Percentiles rank a stretch among this genome's conserved stretches.
Conservation (phyloP, 2,888 invertebrate genomes). For the Nomada fabriciana region DNA sequence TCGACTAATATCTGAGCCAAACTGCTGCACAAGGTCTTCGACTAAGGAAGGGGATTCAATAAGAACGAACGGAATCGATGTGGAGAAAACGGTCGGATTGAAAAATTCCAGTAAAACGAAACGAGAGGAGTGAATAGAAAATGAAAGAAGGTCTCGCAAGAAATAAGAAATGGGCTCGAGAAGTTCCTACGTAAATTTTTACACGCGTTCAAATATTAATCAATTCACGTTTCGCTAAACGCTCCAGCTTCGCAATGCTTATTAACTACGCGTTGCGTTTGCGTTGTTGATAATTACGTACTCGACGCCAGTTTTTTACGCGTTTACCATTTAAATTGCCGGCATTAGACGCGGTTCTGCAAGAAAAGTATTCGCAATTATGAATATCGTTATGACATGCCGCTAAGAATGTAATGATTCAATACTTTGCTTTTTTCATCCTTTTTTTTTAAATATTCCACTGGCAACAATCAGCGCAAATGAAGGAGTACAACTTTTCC, state of each 20-base stretch:
- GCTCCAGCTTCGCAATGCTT: no score
- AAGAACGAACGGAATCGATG: constrained; percentile 5
- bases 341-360: not conserved
- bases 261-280: no score
- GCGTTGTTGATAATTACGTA: no score
- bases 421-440: not conserved
- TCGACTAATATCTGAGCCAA: constrained; percentile 56
- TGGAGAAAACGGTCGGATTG: not conserved
- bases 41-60: constrained; percentile 23
- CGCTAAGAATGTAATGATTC: not conserved
- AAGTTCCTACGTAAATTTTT: not conserved
- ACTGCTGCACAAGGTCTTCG: not conserved
- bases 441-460: not conserved
- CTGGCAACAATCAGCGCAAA: no score
- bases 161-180: not conserved
- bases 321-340: constrained; percentile 4
- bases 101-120: not conserved
- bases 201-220: not conserved
- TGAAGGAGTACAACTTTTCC: no score
- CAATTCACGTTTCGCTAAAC: not conserved
- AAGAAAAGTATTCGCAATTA: constrained; percentile 14
- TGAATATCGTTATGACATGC: not conserved
- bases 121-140: no score
- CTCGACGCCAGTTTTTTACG: not conserved
- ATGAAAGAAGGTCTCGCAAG: not conserved